Evolutionary conservation across 2,113 vertebrate species (phyloP).

Genomic region (Myrmophylax atrothorax): DNA sequence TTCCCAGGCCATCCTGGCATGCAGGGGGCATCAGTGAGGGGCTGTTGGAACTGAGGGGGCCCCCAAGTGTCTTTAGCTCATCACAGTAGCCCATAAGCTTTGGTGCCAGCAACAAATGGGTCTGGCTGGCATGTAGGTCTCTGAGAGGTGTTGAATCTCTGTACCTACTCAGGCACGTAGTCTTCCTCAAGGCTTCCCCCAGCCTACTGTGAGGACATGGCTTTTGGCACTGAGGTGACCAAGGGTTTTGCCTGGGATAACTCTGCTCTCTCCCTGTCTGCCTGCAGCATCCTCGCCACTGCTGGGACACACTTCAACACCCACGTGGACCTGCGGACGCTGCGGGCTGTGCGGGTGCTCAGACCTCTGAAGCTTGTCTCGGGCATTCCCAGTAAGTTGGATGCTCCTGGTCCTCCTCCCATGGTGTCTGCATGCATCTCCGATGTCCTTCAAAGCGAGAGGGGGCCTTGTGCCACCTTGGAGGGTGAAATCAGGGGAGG

Average conservation of each 20-base stretch:
- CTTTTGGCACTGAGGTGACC: background rate
- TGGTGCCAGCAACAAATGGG: fast-evolving
- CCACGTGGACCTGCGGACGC: conserved; percentile 93
- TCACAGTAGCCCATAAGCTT: fast-evolving
- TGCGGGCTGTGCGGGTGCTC: conserved; percentile 93
- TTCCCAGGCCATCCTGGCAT: background rate
- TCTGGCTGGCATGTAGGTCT: fast-evolving
- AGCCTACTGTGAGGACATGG: fast-evolving
- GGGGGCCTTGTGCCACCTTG: background rate
- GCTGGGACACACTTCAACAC: conserved; percentile 97
- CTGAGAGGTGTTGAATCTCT: background rate
- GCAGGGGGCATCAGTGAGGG: fast-evolving
- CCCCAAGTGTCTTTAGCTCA: background rate
- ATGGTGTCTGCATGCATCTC: fast-evolving
- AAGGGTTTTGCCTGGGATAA: background rate
- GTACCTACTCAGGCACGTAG: fast-evolving
- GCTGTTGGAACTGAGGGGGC: background rate
- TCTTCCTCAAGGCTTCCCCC: background rate
- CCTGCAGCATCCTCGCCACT: conserved; percentile 90
- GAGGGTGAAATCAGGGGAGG: background rate
- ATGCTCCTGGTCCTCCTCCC: background rate
- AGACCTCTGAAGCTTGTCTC: conserved; percentile 96
- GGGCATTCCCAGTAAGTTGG: conserved; percentile 92
- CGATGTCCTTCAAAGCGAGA: background rate
- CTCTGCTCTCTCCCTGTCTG: conserved; percentile 43